Evolutionary conservation across 2,888 invertebrate genomes (phyloP), one percentile per base, ranked within the genome.

Genomic region (Perizoma flavofasciatum): DNA sequence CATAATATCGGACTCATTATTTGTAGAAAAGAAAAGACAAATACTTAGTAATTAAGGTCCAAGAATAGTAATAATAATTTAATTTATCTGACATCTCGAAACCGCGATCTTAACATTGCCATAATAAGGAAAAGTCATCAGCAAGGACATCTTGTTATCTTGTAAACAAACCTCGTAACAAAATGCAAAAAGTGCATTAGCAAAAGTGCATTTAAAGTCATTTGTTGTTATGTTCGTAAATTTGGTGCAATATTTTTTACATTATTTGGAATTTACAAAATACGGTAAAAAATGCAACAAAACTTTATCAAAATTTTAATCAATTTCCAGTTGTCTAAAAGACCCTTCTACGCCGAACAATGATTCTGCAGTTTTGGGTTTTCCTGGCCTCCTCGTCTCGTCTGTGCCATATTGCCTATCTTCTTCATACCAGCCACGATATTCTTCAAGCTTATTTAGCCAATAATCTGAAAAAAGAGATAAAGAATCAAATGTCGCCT

Each of bases 321-420:
- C 81, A 47, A 82, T 72, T 49, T 78, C 86, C 39, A 92, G 76
- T 67, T 89, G 82, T 64, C 91, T 78, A 71, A 92, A 92, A 40
- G 91, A 89, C 22, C 92, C 92, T 22, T 91, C 88, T 8, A 89
- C 72, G 5, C 93, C 93, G 66, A 93, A 93, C 44, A 92, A 69
- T 45, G 89, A 85, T 45, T 85, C 84, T 0, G 86, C 76, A 43
- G 90, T 89, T 74, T 86, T 90, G 0, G 90, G 88, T 68, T 85
- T 88, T 4, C 70, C 72, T 4, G 69, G 63, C 54, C 94, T 77
- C 74, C 89, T 86, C 35, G 82, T 78, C 72, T 94, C 94, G 68
- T 93, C 90, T 0, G 92, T 91, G 10, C 88, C 84, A 68, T 84
- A 93, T 66, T 89, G 76, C 50, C 70, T 72, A 59, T 93, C 93